Conservation (phyloP, 2,888 invertebrate genomes). For the Rhogogaster chlorosoma region DNA sequence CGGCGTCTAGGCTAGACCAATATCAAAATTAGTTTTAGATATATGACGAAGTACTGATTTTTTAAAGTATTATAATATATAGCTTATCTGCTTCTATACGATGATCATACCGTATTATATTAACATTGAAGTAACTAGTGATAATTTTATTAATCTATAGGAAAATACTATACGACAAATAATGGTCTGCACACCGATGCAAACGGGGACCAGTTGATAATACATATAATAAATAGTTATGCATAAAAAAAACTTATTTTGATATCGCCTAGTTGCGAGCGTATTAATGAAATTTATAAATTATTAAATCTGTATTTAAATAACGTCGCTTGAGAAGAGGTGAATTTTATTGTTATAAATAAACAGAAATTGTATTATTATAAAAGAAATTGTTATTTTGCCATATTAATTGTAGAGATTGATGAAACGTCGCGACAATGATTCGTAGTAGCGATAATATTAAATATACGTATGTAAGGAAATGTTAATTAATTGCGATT, state of each 20-base stretch:
- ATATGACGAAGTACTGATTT: slow-evolving; percentile 46
- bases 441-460: neutral
- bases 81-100: neutral
- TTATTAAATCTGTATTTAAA: too few species aligned
- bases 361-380: neutral
- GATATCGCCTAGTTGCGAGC: neutral
- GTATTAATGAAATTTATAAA: too few species aligned
- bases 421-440: neutral
- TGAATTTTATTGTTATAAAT: slow-evolving; percentile 1
- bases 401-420: slow-evolving; percentile 2
- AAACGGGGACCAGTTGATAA: neutral
- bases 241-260: neutral
- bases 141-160: neutral
- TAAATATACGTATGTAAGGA: neutral
- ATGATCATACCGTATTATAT: neutral
- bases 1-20: neutral
- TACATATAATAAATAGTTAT: neutral
- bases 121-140: neutral
- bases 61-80: slow-evolving; percentile 30
- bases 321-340: too few species aligned
- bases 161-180: neutral
- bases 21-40: slow-evolving; percentile 13
- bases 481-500: neutral
- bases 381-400: slow-evolving; percentile 18
- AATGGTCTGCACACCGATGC: neutral